These are phyloP conservation scores for Phyllopteryx taeniolatus DNA, from an alignment of 2,113 vertebrate genomes.

Conservation along the genomic window DNA sequence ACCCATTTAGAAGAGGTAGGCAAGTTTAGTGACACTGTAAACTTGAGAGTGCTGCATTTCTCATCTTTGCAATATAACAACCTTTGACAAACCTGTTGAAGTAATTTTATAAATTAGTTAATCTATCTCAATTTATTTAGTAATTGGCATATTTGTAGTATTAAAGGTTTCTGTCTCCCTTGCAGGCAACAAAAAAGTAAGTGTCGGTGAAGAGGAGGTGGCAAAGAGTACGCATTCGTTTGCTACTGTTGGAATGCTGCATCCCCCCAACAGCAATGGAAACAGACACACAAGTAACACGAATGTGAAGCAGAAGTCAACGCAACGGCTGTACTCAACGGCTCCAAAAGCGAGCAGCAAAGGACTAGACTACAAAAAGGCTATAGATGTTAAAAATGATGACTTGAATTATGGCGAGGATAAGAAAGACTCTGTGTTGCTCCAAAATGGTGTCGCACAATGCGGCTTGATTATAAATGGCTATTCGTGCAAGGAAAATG, in stretches of 20 bases:
- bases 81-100: not conserved
- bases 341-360: slow-evolving; percentile 82
- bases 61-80: not conserved
- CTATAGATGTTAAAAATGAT: slow-evolving; percentile 92
- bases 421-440: slow-evolving; percentile 78
- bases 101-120: not conserved
- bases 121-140: too few relatives aligned
- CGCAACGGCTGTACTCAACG: slow-evolving; percentile 54
- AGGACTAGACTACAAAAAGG: slow-evolving; percentile 85
- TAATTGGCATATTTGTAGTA: not conserved
- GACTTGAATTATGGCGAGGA: slow-evolving; percentile 82
- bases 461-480: slow-evolving; percentile 88
- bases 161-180: slow-evolving; percentile 38
- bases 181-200: slow-evolving; percentile 75
- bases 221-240: slow-evolving; percentile 64
- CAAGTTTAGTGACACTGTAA: not conserved
- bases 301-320: slow-evolving; percentile 65
- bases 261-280: slow-evolving; percentile 65
- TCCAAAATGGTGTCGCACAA: slow-evolving; percentile 87
- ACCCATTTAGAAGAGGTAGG: not conserved
- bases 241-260: slow-evolving; percentile 57
- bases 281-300: slow-evolving; percentile 62
- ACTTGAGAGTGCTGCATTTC: not conserved
- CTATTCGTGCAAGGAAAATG: slow-evolving; percentile 89
- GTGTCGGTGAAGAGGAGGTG: slow-evolving; percentile 60